A percentile compares a stretch with the other conserved stretches of the same genome.
Conservation (phyloP, 1,140 invertebrate genomes). For the Euwallacea fornicatus region DNA sequence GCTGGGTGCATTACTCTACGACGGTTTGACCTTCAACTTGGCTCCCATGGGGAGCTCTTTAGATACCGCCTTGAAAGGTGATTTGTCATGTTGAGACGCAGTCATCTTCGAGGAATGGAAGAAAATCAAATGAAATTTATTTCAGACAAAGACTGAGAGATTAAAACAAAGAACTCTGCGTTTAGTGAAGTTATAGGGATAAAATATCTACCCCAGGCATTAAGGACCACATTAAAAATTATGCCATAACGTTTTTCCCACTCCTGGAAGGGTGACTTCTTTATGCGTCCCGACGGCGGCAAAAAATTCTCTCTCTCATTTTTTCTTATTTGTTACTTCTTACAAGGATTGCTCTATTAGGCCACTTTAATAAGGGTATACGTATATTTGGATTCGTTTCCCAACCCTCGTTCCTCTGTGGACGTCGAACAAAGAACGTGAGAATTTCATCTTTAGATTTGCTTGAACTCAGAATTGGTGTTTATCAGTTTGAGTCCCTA, state of each 20-base stretch:
- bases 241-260: too few relatives aligned
- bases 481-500: too few relatives aligned
- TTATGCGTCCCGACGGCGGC: not conserved
- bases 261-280: not conserved
- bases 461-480: too few relatives aligned
- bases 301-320: not conserved
- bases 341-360: constrained; percentile 18
- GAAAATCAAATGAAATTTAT: not conserved
- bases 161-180: too few relatives aligned
- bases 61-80: constrained; percentile 8
- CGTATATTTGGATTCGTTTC: constrained; percentile 12
- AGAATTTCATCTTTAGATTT: not conserved
- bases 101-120: not conserved
- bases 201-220: too few relatives aligned
- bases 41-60: constrained; percentile 1
- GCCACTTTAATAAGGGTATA: constrained; percentile 23
- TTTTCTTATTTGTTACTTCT: constrained; percentile 19
- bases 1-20: constrained; percentile 11
- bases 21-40: constrained; percentile 15
- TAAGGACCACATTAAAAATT: too few relatives aligned
- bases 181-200: too few relatives aligned
- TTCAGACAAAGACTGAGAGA: too few relatives aligned
- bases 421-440: constrained; percentile 9
- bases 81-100: constrained; percentile 11
- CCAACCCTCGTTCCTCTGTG: constrained; percentile 6